Conservation (phyloP, 2,113 vertebrate species). For the Labrus mixtus region DNA sequence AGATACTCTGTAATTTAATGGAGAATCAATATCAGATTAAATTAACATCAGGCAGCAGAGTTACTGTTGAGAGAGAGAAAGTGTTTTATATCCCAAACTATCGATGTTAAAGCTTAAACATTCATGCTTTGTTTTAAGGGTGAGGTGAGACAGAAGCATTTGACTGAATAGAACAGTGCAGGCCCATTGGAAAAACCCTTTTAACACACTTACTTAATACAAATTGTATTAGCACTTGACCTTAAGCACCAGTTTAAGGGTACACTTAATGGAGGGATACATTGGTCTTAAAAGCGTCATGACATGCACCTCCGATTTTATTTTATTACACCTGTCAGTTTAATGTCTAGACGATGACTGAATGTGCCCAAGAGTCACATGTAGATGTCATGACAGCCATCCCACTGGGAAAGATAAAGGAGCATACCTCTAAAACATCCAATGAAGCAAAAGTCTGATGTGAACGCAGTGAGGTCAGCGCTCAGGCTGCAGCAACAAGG, state of each 20-base stretch:
- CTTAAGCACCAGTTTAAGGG: neutral
- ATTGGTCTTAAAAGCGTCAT: too few relatives aligned
- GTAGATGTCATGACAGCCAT: neutral
- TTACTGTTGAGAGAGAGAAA: neutral
- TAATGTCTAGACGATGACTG: neutral
- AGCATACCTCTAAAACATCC: neutral
- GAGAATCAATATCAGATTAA: slow-evolving; percentile 8
- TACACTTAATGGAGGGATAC: too few relatives aligned
- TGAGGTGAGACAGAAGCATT: neutral
- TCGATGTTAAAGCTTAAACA: neutral
- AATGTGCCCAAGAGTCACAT: neutral
- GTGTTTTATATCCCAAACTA: neutral
- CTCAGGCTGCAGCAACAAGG: neutral
- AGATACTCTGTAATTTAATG: neutral
- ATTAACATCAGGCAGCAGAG: neutral
- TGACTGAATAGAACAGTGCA: neutral
- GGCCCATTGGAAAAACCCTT: slow-evolving; percentile 2
- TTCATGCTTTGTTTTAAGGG: neutral
- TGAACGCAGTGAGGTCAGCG: neutral
- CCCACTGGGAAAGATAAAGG: neutral
- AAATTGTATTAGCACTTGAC: neutral
- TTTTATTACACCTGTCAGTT: neutral
- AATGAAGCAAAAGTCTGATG: too few relatives aligned
- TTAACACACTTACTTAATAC: neutral
- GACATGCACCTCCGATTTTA: too few relatives aligned